Evolutionary conservation across 1,140 invertebrate genomes (phyloP).

Genomic region (Zaprionus kolodkinae): DNA sequence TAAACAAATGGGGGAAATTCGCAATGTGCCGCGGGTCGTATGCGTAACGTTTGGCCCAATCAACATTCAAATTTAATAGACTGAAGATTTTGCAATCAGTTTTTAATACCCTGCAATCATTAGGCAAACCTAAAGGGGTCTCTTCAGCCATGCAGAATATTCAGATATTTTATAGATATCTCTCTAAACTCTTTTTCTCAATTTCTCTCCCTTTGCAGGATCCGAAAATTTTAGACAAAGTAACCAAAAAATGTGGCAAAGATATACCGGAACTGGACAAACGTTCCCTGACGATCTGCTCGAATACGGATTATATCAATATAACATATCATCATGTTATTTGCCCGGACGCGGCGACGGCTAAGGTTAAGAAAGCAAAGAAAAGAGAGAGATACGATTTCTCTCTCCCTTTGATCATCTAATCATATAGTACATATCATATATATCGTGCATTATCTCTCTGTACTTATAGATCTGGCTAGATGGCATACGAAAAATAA

Average conservation of each 20-base stretch:
- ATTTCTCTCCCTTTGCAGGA: slow-evolving; percentile 87
- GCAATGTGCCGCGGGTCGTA: slow-evolving; percentile 35
- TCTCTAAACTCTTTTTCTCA: neutral
- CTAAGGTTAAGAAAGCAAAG: slow-evolving; percentile 89
- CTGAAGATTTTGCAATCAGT: neutral
- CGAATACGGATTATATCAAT: slow-evolving; percentile 99
- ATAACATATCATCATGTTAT: slow-evolving; percentile 99
- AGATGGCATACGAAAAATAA: slow-evolving; percentile 96
- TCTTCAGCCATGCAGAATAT: neutral
- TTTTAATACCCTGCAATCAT: slow-evolving; percentile 4
- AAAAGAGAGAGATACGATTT: neutral
- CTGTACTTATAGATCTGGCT: slow-evolving; percentile 92
- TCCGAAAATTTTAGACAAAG: slow-evolving; percentile 91
- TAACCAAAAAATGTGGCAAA: slow-evolving; percentile 90
- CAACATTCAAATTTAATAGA: slow-evolving; percentile 30
- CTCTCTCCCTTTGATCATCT: slow-evolving; percentile 6
- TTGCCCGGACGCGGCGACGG: slow-evolving; percentile 94
- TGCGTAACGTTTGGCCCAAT: slow-evolving; percentile 25
- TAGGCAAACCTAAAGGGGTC: neutral
- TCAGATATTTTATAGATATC: neutral
- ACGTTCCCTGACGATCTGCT: slow-evolving; percentile 98
- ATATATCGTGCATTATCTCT: slow-evolving; percentile 76
- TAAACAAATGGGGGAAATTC: slow-evolving; percentile 36
- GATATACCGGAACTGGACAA: slow-evolving; percentile 92
- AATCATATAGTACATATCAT: slow-evolving; percentile 18